Conservation (phyloP, 2,888 invertebrate species). For the Panopea generosa region DNA sequence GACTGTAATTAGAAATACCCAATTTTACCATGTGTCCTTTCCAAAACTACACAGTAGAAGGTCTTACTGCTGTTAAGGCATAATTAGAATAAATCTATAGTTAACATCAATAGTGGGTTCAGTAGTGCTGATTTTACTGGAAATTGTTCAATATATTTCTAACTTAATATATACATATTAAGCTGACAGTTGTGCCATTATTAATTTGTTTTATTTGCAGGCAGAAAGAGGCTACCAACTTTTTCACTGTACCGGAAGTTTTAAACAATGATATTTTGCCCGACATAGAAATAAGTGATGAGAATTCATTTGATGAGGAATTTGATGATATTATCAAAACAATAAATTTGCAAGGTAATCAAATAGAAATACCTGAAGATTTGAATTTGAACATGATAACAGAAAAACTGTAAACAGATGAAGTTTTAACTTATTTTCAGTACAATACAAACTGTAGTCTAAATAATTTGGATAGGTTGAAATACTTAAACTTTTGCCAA, state of each 20-base stretch:
- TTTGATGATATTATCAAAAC: conserved; percentile 30
- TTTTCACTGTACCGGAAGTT: conserved; percentile 4
- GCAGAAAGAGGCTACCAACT: conserved; percentile 3
- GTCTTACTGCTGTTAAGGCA: too few species aligned
- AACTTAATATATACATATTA: too few species aligned
- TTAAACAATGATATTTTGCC: conserved; percentile 9
- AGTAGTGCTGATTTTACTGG: too few species aligned
- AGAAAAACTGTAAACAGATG: conserved; percentile 6
- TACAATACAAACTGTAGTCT: conserved; percentile 21
- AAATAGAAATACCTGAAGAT: conserved; percentile 24
- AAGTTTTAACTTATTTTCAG: conserved; percentile 19
- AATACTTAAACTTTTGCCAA: conserved; percentile 12
- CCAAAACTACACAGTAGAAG: too few species aligned
- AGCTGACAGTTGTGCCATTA: too few species aligned
- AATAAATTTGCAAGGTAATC: conserved; percentile 3
- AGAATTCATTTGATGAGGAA: conserved; percentile 31
- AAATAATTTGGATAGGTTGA: conserved; percentile 4
- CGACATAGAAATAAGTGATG: conserved; percentile 18
- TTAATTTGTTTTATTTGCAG: too few species aligned
- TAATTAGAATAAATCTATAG: too few species aligned
- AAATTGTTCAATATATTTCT: too few species aligned
- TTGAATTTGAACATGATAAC: conserved; percentile 14
- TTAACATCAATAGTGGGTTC: too few species aligned
- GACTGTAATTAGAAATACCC: too few species aligned
- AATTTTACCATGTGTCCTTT: too few species aligned